phyloP scores from a whole-genome alignment of 2,113 vertebrate species.

The Oreochromis tanganicae region DNA sequence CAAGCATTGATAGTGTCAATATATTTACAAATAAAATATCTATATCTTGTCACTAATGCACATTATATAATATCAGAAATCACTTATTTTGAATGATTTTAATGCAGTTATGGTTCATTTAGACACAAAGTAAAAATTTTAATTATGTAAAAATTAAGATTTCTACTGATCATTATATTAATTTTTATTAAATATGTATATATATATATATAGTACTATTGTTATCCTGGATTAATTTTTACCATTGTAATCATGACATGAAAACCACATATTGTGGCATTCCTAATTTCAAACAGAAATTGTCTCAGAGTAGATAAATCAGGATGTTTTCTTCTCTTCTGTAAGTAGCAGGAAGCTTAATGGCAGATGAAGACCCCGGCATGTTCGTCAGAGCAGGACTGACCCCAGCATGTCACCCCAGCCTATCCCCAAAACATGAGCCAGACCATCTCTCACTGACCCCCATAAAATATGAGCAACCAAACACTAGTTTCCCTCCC shows the following conservation, averaged over 20 bases:
- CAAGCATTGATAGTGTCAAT: rapidly evolving
- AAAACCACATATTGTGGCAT: not conserved
- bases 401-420: conserved; percentile 16
- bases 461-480: conserved; percentile 47
- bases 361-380: conserved; percentile 14
- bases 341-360: not conserved
- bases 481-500: conserved; percentile 6
- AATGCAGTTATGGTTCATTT: not conserved
- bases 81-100: not conserved
- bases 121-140: rapidly evolving
- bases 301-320: rapidly evolving
- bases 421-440: conserved; percentile 26
- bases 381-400: not conserved
- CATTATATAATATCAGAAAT: not conserved
- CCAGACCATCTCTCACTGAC: conserved; percentile 25
- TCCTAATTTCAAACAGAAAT: not conserved
- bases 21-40: not conserved
- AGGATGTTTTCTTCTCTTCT: not conserved
- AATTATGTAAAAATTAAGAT: not conserved
- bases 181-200: not conserved
- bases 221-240: not conserved
- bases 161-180: not conserved
- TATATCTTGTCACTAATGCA: not conserved
- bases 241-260: not conserved
- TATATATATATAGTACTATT: too few relatives aligned